Evolutionary conservation across 2,113 vertebrate genomes (phyloP).

Genomic region (Fukomys damarensis): DNA sequence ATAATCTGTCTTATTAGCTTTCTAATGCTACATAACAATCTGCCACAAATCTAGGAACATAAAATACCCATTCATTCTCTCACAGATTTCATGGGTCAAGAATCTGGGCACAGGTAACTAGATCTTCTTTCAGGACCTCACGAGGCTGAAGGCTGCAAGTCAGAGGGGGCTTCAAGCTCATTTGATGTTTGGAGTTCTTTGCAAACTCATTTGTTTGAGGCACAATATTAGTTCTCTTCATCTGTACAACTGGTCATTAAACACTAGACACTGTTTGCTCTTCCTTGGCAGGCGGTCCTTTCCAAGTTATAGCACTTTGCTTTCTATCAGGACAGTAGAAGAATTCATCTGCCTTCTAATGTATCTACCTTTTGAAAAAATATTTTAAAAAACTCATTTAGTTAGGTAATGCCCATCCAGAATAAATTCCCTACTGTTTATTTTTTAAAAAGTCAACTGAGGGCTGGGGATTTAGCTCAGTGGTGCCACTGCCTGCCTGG

Average conservation of each 20-base stretch:
- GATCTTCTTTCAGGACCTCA: background rate
- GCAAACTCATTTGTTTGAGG: background rate
- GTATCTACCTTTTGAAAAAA: background rate
- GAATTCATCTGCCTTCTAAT: background rate
- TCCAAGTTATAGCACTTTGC: background rate
- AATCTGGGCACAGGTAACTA: background rate
- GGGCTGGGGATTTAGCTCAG: too few species aligned
- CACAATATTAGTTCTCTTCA: background rate
- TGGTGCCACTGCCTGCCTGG: too few species aligned
- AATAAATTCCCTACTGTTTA: background rate
- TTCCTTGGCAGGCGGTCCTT: background rate
- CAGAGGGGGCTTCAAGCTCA: background rate
- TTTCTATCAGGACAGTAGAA: background rate
- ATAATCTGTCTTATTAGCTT: background rate
- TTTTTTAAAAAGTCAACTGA: too few species aligned
- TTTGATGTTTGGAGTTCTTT: background rate
- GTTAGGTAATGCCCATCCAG: background rate
- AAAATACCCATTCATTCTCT: background rate
- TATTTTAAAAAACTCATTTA: background rate
- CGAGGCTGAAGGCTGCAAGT: background rate
- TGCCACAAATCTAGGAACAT: background rate
- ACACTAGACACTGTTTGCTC: background rate
- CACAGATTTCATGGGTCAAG: background rate
- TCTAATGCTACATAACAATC: background rate
- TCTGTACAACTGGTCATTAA: background rate